These are phyloP conservation scores for Clarias batrachus DNA, from an alignment of 2,113 vertebrate genomes.

Conservation along the genomic window DNA sequence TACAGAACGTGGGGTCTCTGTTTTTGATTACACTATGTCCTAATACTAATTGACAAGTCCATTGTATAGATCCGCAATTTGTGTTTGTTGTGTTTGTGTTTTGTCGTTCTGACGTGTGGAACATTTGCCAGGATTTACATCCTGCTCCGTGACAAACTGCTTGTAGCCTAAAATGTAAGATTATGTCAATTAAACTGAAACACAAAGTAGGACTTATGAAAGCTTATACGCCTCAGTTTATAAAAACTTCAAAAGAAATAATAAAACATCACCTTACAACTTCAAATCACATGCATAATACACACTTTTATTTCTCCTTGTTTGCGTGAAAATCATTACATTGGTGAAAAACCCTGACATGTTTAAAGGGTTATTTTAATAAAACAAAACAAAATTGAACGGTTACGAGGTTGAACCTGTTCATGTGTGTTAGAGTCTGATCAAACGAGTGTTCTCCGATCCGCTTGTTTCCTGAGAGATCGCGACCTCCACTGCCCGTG, in stretches of 20 bases:
- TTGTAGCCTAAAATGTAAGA: background rate
- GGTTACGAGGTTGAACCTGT: constrained; percentile 76
- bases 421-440: constrained; percentile 98
- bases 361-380: background rate
- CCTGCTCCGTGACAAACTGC: background rate
- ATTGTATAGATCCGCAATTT: too few relatives aligned
- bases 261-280: background rate
- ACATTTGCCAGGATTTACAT: too few relatives aligned
- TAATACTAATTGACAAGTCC: too few relatives aligned
- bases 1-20: too few relatives aligned
- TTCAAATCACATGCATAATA: background rate
- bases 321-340: background rate
- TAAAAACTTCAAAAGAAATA: background rate
- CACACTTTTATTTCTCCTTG: background rate
- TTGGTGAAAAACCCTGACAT: background rate
- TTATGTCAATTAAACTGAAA: background rate
- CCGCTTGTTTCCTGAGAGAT: constrained; percentile 98
- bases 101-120: too few relatives aligned
- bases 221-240: background rate
- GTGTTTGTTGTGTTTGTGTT: too few relatives aligned
- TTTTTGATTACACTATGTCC: too few relatives aligned
- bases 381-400: background rate
- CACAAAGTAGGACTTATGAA: background rate
- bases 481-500: constrained; percentile 95
- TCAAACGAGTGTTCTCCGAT: constrained; percentile 97